A percentile compares a stretch with the other conserved stretches of the same genome.
These are phyloP conservation scores for Fragum sueziense DNA, from an alignment of 2,888 invertebrate genomes.

Conservation along the genomic window DNA sequence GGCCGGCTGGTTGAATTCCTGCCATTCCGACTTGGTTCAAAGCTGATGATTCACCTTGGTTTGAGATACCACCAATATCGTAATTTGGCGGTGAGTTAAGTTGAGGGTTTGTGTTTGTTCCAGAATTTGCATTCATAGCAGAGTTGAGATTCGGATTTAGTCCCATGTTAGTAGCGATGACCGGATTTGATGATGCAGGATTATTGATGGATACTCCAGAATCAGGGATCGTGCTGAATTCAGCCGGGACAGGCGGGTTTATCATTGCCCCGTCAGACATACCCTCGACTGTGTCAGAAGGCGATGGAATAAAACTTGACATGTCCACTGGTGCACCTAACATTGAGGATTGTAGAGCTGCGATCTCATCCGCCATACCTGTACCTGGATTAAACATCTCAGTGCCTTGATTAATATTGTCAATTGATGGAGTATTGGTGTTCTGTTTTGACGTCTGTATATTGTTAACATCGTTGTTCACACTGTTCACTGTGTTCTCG, in stretches of 20 bases:
- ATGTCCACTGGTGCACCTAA: slow-evolving; percentile 43
- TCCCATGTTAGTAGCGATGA: neutral
- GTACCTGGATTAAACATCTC: slow-evolving; percentile 43
- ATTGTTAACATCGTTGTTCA: neutral
- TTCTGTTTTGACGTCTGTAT: too few relatives aligned
- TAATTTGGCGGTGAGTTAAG: too few relatives aligned
- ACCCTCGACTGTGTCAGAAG: slow-evolving; percentile 11
- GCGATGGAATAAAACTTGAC: slow-evolving; percentile 40
- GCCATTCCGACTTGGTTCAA: too few relatives aligned
- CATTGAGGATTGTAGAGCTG: slow-evolving; percentile 33
- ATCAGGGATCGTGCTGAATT: neutral
- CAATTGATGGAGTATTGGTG: neutral
- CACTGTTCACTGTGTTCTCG: neutral
- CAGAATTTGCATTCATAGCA: neutral
- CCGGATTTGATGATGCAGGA: neutral
- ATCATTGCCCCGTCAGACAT: neutral
- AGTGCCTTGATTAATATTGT: neutral
- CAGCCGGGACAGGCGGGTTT: neutral
- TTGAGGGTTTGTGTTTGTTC: neutral
- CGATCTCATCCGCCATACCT: slow-evolving; percentile 37
- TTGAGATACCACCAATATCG: too few relatives aligned
- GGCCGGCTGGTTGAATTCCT: too few relatives aligned
- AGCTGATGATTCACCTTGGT: too few relatives aligned
- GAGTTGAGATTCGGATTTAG: neutral
- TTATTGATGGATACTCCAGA: neutral